These are phyloP conservation scores for Cynopterus brachyotis DNA, from an alignment of 2,113 vertebrate genomes.

Conservation along the genomic window DNA sequence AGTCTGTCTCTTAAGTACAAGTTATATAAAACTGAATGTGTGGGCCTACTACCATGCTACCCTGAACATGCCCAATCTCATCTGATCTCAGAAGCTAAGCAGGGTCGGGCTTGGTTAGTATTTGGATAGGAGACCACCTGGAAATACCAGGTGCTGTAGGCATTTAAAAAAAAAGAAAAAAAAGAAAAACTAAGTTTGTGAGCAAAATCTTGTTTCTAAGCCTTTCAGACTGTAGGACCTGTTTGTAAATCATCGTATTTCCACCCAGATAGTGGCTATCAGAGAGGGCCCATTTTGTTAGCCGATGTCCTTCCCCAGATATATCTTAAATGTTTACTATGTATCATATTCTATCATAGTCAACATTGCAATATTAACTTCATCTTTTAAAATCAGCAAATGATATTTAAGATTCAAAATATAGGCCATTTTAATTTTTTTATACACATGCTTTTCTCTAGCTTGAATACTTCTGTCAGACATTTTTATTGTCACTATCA, in stretches of 20 bases:
- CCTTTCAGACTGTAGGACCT: background rate
- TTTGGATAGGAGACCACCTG: no score
- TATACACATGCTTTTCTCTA: background rate
- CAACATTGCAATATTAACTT: background rate
- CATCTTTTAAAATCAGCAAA: background rate
- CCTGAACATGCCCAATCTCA: no score
- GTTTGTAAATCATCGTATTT: background rate
- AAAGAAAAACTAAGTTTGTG: no score
- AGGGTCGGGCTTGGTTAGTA: no score
- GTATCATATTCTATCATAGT: background rate
- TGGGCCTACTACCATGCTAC: no score
- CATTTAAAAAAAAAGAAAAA: no score
- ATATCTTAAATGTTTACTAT: background rate
- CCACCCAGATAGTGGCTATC: background rate
- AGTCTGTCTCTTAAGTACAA: background rate
- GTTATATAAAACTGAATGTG: background rate
- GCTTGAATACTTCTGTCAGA: background rate
- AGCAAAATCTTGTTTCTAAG: background rate
- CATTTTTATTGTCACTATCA: background rate
- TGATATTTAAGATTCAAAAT: background rate
- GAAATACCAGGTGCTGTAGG: no score
- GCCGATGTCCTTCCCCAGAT: rapidly evolving
- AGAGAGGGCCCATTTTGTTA: background rate
- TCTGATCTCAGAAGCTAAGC: no score
- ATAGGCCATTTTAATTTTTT: background rate